Conservation (phyloP, 2,113 vertebrate genomes). For the Pterocles orientalis region DNA sequence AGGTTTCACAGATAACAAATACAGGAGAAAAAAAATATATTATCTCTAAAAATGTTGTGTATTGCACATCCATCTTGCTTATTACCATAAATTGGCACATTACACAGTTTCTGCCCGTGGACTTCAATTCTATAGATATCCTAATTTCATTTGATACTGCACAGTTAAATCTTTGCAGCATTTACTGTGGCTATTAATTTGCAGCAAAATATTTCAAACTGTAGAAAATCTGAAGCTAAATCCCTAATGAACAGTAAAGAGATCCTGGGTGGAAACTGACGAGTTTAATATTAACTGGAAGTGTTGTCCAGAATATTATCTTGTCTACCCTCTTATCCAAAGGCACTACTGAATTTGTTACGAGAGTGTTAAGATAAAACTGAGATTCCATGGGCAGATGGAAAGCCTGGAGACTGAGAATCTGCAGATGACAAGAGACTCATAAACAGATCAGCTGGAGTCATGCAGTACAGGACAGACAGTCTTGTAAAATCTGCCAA, state of each 20-base stretch:
- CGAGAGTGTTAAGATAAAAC: background rate
- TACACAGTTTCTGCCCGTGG: background rate
- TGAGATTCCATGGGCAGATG: background rate
- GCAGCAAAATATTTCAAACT: background rate
- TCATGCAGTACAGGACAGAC: background rate
- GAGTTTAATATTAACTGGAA: background rate
- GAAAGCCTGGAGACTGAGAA: background rate
- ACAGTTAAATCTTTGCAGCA: background rate
- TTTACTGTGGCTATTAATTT: background rate
- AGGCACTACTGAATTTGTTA: background rate
- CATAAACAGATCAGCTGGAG: background rate
- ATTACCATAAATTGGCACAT: background rate
- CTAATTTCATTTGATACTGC: background rate
- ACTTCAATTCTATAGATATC: background rate
- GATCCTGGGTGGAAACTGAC: rapidly evolving
- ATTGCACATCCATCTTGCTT: background rate
- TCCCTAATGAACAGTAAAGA: background rate
- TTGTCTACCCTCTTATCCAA: background rate
- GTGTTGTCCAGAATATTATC: background rate
- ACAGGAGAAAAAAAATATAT: background rate
- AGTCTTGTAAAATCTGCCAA: background rate
- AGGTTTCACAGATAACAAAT: background rate
- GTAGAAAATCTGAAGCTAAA: background rate
- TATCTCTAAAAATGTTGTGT: background rate
- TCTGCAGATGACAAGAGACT: background rate